These are phyloP conservation scores for Darevskia nairensis DNA, from an alignment of 2,797 vertebrate genomes.

Conservation along the genomic window DNA sequence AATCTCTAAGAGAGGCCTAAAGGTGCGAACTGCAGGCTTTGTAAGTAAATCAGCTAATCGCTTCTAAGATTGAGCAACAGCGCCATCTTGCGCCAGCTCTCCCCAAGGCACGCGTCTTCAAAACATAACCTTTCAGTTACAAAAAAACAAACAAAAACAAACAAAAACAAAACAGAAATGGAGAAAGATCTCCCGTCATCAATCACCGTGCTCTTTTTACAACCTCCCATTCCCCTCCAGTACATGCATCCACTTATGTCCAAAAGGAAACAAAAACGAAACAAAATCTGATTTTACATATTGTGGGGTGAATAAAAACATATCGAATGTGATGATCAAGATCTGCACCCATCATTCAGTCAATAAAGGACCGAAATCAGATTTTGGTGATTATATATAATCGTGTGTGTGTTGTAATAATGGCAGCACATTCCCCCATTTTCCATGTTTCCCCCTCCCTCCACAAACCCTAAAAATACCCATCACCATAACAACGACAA, in stretches of 20 bases:
- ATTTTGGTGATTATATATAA: background rate
- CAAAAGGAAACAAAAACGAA: background rate
- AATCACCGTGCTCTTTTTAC: no score
- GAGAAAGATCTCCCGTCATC: background rate
- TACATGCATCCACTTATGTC: background rate
- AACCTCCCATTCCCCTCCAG: no score
- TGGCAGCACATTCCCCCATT: no score
- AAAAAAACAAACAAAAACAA: background rate
- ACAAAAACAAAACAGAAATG: no score
- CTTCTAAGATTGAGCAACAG: conserved; percentile 80
- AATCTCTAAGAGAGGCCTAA: conserved; percentile 38
- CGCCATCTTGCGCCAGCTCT: conserved; percentile 77
- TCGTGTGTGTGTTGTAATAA: background rate
- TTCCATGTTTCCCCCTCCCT: no score
- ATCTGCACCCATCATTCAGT: background rate
- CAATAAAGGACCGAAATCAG: background rate
- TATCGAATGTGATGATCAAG: background rate
- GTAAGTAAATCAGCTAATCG: conserved; percentile 45
- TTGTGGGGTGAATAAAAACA: background rate
- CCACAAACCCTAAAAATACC: no score
- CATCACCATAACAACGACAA: background rate
- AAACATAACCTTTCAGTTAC: conserved; percentile 4
- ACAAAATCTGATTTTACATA: background rate
- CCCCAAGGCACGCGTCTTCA: conserved; percentile 37
- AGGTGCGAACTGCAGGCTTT: conserved; percentile 46